These are phyloP conservation scores for Pseudoatta argentina DNA, from an alignment of 1,140 invertebrate genomes.

Conservation along the genomic window DNA sequence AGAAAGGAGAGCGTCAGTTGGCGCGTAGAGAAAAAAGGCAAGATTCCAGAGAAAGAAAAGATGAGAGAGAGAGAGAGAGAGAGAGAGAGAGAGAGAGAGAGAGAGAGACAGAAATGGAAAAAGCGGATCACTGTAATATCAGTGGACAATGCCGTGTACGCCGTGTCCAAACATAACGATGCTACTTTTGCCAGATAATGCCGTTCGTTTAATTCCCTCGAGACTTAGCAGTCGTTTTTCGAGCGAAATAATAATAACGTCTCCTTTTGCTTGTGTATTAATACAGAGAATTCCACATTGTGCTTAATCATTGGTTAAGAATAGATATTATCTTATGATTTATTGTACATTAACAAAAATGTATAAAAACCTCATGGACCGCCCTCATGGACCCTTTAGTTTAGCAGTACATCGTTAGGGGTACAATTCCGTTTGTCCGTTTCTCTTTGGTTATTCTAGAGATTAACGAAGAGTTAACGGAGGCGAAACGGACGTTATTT, in stretches of 20 bases:
- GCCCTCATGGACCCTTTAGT: too few species aligned
- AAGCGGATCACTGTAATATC: constrained; percentile 68
- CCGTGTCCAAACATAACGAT: constrained; percentile 74
- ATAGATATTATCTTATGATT: constrained; percentile 14
- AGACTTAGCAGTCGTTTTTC: constrained; percentile 77
- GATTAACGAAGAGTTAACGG: constrained; percentile 48
- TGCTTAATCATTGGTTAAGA: neutral
- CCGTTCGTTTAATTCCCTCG: constrained; percentile 82
- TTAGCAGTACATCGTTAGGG: neutral
- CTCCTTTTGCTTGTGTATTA: neutral
- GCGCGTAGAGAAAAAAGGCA: constrained; percentile 58
- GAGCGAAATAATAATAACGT: constrained; percentile 75
- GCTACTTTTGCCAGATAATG: constrained; percentile 84
- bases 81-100: neutral
- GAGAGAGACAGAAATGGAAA: neutral
- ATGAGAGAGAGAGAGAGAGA: neutral
- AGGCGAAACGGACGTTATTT: constrained; percentile 77
- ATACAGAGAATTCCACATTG: neutral
- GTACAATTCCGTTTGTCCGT: neutral
- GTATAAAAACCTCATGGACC: neutral
- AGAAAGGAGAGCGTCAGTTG: constrained; percentile 76
- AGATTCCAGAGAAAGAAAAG: neutral
- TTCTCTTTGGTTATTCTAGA: neutral
- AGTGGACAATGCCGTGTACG: constrained; percentile 54
- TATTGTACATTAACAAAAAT: constrained; percentile 15